Evolutionary conservation across 1,140 invertebrate species (phyloP), one percentile per base, ranked within the genome.

Genomic region (Lepidostoma basale): DNA sequence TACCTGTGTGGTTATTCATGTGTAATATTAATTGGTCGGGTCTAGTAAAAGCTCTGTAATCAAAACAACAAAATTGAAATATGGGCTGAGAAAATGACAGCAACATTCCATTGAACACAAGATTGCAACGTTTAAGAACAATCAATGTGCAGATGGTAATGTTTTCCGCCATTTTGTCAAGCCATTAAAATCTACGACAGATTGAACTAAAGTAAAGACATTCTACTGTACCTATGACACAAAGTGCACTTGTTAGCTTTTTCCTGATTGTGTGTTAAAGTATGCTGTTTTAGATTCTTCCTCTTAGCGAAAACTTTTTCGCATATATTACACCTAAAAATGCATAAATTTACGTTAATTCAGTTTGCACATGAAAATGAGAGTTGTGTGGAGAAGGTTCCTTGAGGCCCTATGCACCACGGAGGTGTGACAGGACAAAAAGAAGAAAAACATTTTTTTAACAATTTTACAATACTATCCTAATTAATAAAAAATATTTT

Each of bases 261-360:
- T 47, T 76, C 73, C 20, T 74, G 68, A 40, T 72, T 73, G 62
- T 76, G 75, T 22, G 56, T 74, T 3, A 70, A 42, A 6, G 65
- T 42, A 26, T 76, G 75, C 28, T 70, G 66, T 47, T 70, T 73
- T 12, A 76, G 67, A 28, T 69, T 71, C 47, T 73, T 69, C 36
- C 70, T 44, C 52, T 74, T 70, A 3, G 59, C 23, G 56, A 75
- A 74, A 3, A 64, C 59, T 67, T 74, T 74, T 18, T 66, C 40
- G 67, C 74, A 75, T 9, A 68, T 23, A 22, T 33, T 63, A 49
- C 74, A 75, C 3, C 67, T 62, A 45, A 62, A 5, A 36, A 36
- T 36, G 5, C 5, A 36, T 36, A 36, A 3, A n/a, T n/a, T n/a
- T n/a, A n/a, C n/a, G n/a, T n/a, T n/a, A n/a, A n/a, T n/a, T n/a